These are phyloP conservation scores for Aythya baeri DNA, from an alignment of 2,113 vertebrate species.

Conservation along the genomic window DNA sequence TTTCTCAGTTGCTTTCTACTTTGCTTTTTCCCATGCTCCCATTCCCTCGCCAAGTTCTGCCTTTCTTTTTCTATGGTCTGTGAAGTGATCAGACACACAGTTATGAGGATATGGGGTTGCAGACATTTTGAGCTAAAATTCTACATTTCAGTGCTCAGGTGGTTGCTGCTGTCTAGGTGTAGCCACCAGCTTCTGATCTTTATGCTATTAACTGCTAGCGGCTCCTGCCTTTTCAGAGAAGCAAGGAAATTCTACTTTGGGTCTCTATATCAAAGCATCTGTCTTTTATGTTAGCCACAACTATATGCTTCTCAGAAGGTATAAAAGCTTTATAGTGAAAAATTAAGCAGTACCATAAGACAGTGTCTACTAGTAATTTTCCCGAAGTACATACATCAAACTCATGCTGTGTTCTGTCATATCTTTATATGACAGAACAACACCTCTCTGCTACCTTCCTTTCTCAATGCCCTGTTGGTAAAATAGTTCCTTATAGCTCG, in stretches of 20 bases:
- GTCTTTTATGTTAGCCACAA: neutral
- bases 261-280: neutral
- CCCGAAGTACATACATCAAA: neutral
- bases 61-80: neutral
- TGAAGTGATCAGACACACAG: neutral
- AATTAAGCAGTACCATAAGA: neutral
- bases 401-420: neutral
- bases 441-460: neutral
- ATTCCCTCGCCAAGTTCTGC: neutral
- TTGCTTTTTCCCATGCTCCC: neutral
- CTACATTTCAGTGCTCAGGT: neutral
- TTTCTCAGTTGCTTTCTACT: neutral
- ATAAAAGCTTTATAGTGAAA: neutral
- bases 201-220: neutral
- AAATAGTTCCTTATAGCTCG: neutral
- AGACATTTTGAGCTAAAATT: neutral
- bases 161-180: neutral
- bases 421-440: neutral
- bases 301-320: neutral
- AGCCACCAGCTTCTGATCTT: neutral
- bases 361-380: neutral
- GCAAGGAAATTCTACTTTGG: neutral
- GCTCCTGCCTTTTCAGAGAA: neutral
- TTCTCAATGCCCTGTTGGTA: neutral
- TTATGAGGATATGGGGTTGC: neutral